Conservation (phyloP, 2,797 vertebrate genomes). For the Lacerta bilineata region DNA sequence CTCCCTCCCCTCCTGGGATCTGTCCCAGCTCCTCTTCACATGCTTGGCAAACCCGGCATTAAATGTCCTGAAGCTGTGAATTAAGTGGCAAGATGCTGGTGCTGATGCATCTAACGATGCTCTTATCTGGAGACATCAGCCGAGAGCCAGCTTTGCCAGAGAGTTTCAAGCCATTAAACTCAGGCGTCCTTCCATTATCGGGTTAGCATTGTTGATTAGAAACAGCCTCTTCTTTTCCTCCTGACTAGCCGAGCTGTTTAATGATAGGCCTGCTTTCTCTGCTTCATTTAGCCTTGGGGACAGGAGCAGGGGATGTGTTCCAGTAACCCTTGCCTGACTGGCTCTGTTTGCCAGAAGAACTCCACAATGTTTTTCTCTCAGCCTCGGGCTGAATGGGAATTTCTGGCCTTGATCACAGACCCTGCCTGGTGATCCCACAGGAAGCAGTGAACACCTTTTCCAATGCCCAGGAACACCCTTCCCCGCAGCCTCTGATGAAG, state of each 20-base stretch:
- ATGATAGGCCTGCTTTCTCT: constrained; percentile 28
- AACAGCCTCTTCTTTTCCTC: constrained; percentile 29
- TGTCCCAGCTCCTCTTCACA: constrained; percentile 1
- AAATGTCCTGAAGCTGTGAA: constrained; percentile 22
- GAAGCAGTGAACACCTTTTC: not conserved
- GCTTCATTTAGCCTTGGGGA: constrained; percentile 13
- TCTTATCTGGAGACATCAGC: constrained; percentile 34
- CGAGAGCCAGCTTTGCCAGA: constrained; percentile 21
- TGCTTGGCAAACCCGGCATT: not conserved
- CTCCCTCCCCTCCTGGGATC: constrained; percentile 20
- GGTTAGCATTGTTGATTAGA: constrained; percentile 44
- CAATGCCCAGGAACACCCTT: no score
- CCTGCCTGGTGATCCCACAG: not conserved
- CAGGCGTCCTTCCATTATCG: constrained; percentile 35
- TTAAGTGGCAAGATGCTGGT: not conserved
- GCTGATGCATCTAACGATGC: constrained; percentile 1
- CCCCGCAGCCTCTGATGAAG: not conserved
- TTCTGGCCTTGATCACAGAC: no score
- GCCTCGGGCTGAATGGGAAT: not conserved
- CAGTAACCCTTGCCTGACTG: constrained; percentile 21
- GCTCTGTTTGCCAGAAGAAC: not conserved
- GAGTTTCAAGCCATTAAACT: constrained; percentile 46
- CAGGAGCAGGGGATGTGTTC: not conserved
- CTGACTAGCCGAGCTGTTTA: constrained; percentile 32
- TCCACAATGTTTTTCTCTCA: not conserved